Conservation (phyloP, 2,888 invertebrate species). For the Stegophylla sp. region DNA sequence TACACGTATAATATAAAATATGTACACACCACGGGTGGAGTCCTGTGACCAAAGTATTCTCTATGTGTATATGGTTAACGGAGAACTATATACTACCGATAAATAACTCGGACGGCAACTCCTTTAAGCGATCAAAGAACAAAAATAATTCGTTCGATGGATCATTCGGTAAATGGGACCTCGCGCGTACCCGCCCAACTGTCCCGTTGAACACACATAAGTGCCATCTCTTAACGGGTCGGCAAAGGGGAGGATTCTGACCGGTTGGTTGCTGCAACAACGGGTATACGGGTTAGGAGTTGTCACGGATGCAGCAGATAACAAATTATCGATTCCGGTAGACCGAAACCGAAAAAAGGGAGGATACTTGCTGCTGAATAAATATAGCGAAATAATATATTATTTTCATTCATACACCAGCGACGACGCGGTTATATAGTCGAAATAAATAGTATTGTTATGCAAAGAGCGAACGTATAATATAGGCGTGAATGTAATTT, state of each 20-base stretch:
- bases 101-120: slow-evolving; percentile 35
- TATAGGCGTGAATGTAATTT: no score
- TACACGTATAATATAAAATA: not conserved
- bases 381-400: slow-evolving; percentile 37
- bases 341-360: slow-evolving; percentile 39
- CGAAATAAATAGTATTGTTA: not conserved
- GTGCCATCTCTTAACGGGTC: slow-evolving; percentile 14
- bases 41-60: not conserved
- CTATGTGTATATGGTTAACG: not conserved
- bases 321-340: slow-evolving; percentile 48
- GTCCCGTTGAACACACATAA: slow-evolving; percentile 44
- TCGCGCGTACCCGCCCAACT: slow-evolving; percentile 16
- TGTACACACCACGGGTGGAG: not conserved
- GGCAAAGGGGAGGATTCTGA: slow-evolving; percentile 30
- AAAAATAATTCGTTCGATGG: slow-evolving; percentile 49
- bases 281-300: slow-evolving; percentile 7
- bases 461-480: not conserved
- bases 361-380: slow-evolving; percentile 32
- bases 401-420: not conserved
- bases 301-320: slow-evolving; percentile 31
- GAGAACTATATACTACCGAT: slow-evolving; percentile 17
- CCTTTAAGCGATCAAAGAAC: slow-evolving; percentile 42
- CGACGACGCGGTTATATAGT: no score
- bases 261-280: not conserved
- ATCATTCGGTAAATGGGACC: slow-evolving; percentile 45